phyloP scores from a whole-genome alignment of 2,113 vertebrate genomes.

The Pterocles burchelli region DNA sequence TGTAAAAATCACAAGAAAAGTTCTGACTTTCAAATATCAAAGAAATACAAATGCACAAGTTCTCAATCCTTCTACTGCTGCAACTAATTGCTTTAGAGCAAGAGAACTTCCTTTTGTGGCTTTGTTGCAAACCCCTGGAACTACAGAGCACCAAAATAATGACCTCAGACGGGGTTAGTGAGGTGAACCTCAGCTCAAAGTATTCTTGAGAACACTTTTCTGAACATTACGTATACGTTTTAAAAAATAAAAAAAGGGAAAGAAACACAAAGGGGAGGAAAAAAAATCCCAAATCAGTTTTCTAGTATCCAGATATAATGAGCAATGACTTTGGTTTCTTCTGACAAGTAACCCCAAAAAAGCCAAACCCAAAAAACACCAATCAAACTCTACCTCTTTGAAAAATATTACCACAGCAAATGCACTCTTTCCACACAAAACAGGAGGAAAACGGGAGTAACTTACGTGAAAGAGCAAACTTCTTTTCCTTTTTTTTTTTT shows the following conservation, averaged over 20 bases:
- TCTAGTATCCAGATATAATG: conserved; percentile 18
- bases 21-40: conserved; percentile 31
- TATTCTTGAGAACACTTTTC: conserved; percentile 11
- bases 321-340: conserved; percentile 7
- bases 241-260: not conserved
- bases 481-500: not conserved
- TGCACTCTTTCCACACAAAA: not conserved
- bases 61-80: conserved; percentile 19
- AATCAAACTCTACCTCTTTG: not conserved
- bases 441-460: not conserved
- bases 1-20: not conserved
- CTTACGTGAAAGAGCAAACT: not conserved
- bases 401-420: not conserved
- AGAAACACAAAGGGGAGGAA: conserved; percentile 15
- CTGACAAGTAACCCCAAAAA: not conserved
- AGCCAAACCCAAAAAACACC: not conserved
- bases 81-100: conserved; percentile 59
- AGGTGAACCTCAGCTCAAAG: conserved; percentile 58
- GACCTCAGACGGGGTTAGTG: conserved; percentile 54
- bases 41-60: conserved; percentile 36
- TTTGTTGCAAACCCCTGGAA: conserved; percentile 58
- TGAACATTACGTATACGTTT: conserved; percentile 22
- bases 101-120: conserved; percentile 45
- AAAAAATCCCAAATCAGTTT: conserved; percentile 21
- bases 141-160: conserved; percentile 58